Base-by-base conservation (phyloP, 2,113 vertebrate genomes). In the Microcebus lehilahytsara region DNA sequence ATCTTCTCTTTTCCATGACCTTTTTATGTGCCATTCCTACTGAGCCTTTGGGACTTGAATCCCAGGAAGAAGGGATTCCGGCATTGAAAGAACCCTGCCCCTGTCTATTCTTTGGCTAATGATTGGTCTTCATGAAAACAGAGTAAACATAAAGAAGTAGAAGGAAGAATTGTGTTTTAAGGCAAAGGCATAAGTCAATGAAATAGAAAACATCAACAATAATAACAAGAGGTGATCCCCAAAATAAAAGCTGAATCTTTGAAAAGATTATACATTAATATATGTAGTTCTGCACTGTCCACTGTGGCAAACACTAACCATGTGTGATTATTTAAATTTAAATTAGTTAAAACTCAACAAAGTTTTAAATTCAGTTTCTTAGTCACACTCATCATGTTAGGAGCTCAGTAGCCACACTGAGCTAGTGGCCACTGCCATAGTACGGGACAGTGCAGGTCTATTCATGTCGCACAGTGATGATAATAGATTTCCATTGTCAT, bases 1-100 rank as follows among this genome's bases (percentile, higher is more conserved):
- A 92, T 89, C 78, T 96, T 96, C 85, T 96, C 62, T 93, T 85
- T 92, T 64, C 58, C 84, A 2, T 84, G 67, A 97, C 77, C 37
- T 95, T 96, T 97, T 34, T 62, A 34, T 0, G 6, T 64, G 49
- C n/a, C 49, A 92, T 46, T 96, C 40, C 85, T 91, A 42, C 37
- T 34, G 74, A 96, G 37, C 58, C 71, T 95, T 79, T 71, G 84
- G 85, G 72, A 89, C 51, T 84, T 30, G 58, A 74, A 86, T 86
- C 56, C 37, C 67, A 62, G 60, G 49, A 96, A 85, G 23, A 74
- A 81, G 81, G 69, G 32, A 87, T 91, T 91, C 4, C 7, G 72
- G 51, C 51, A 72, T 92, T 2, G 0, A 12, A 9, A 67, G 94
- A 85, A 74, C 4, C 27, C 85, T 75, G 16, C 78, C n/a, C 34